A percentile compares a stretch with the other conserved stretches of the same genome.
Conservation (phyloP, 2,888 invertebrate genomes). For the Lacanobia wlatinum region DNA sequence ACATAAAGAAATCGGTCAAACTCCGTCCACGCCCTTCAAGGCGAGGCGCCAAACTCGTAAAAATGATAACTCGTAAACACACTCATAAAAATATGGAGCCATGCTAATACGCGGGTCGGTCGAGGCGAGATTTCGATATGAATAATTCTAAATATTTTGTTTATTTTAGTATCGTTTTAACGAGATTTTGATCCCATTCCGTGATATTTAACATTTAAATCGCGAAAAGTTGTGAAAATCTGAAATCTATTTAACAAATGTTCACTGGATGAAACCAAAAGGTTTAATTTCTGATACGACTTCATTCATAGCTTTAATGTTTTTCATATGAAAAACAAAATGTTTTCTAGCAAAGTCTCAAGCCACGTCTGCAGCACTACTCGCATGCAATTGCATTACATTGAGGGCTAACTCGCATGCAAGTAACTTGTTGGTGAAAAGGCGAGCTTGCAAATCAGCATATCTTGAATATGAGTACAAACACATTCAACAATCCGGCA, state of each 20-base stretch:
- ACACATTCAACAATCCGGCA: no score
- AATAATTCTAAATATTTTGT: constrained; percentile 52
- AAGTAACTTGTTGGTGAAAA: no score
- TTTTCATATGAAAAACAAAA: no score
- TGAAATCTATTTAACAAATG: not conserved
- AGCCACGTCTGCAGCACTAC: no score
- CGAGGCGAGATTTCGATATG: constrained; percentile 40
- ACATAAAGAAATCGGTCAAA: constrained; percentile 68
- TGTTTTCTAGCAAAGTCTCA: no score
- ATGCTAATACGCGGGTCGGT: constrained; percentile 52
- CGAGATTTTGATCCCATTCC: constrained; percentile 16
- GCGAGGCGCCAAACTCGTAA: constrained; percentile 70
- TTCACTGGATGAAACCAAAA: no score
- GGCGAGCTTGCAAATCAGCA: no score
- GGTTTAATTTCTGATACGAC: no score
- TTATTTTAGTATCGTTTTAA: constrained; percentile 44
- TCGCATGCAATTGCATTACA: no score
- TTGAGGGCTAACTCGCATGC: no score
- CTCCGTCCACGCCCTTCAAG: constrained; percentile 50
- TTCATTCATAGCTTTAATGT: not conserved
- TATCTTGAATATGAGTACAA: no score
- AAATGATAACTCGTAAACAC: constrained; percentile 77
- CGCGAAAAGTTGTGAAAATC: not conserved
- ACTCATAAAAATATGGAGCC: constrained; percentile 71
- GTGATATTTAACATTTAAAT: constrained; percentile 1